Evolutionary conservation across 1,140 invertebrate species (phyloP).

Genomic region (Drosophila nasuta): DNA sequence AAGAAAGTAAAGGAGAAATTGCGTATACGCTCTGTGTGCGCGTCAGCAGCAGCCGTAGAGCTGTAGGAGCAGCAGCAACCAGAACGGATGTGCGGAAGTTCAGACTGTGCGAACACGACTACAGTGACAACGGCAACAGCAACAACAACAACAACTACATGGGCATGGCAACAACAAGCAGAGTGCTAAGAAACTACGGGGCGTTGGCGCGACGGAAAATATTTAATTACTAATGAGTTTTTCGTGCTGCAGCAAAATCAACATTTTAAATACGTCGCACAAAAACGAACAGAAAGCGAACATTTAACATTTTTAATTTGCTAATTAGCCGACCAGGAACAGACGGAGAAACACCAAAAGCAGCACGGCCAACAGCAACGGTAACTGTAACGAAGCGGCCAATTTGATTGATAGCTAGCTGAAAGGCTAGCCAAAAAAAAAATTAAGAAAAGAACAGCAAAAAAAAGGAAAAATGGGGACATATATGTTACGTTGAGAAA

Average conservation of each 20-base stretch:
- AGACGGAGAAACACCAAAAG: not conserved
- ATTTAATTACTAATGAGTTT: slow-evolving; percentile 83
- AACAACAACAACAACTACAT: slow-evolving; percentile 7
- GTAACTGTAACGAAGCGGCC: slow-evolving; percentile 24
- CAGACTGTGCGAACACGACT: slow-evolving; percentile 72
- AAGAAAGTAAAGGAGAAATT: slow-evolving; percentile 50
- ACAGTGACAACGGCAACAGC: slow-evolving; percentile 36
- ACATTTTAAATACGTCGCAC: slow-evolving; percentile 61
- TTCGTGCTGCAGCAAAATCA: slow-evolving; percentile 66
- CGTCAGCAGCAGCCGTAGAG: slow-evolving; percentile 37
- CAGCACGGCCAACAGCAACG: not conserved
- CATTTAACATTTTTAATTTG: slow-evolving; percentile 75
- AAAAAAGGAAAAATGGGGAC: not conserved
- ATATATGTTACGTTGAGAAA: slow-evolving; percentile 11
- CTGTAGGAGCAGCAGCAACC: slow-evolving; percentile 40
- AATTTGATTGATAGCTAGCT: slow-evolving; percentile 67
- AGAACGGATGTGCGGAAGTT: slow-evolving; percentile 73
- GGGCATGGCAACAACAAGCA: slow-evolving; percentile 7
- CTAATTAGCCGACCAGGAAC: slow-evolving; percentile 65
- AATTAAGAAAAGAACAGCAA: not conserved
- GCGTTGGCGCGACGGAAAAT: slow-evolving; percentile 75
- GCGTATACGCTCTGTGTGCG: slow-evolving; percentile 67
- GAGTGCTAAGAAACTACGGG: slow-evolving; percentile 69
- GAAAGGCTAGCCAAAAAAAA: slow-evolving; percentile 8
- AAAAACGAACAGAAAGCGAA: slow-evolving; percentile 35